A percentile compares a stretch with the other conserved stretches of the same genome.
Conservation (phyloP, 92 coral and sea anemone species). For the Zoanthus sociatus region DNA sequence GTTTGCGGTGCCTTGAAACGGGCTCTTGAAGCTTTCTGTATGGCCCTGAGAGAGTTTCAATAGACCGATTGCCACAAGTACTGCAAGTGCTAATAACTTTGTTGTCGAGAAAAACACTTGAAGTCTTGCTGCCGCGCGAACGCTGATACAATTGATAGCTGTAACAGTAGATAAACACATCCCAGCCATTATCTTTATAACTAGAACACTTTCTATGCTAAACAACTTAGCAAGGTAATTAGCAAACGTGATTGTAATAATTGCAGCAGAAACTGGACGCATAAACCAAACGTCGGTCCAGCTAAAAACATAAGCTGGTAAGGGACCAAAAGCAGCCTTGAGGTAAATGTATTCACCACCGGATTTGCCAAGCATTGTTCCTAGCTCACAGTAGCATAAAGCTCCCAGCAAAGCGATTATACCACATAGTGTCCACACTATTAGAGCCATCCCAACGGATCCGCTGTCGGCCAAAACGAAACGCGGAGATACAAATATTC, state of each 20-base stretch:
- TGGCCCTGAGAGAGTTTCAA: constrained; percentile 51
- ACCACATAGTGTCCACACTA: constrained; percentile 77
- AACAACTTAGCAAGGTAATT: constrained; percentile 65
- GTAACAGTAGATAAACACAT: constrained; percentile 57
- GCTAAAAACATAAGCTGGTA: constrained; percentile 72
- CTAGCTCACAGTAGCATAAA: constrained; percentile 79
- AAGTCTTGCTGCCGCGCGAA: constrained; percentile 54
- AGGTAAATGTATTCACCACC: constrained; percentile 82
- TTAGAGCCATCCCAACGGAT: constrained; percentile 72
- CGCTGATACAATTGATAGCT: constrained; percentile 55
- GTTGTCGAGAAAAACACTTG: constrained; percentile 63
- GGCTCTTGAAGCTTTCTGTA: constrained; percentile 13
- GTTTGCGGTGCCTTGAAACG: constrained; percentile 38
- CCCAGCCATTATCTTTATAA: constrained; percentile 58
- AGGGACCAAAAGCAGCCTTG: constrained; percentile 72
- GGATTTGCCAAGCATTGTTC: constrained; percentile 76
- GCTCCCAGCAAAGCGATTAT: constrained; percentile 69
- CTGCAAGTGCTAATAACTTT: constrained; percentile 50
- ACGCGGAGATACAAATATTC: constrained; percentile 79
- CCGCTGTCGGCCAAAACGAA: constrained; percentile 72
- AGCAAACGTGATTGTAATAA: constrained; percentile 70
- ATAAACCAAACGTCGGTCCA: constrained; percentile 79
- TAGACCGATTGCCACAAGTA: constrained; percentile 52
- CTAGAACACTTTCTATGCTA: constrained; percentile 34
- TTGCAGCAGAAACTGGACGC: constrained; percentile 77